Conservation (phyloP, 2,797 vertebrate species). For the Rhinophrynus dorsalis region DNA sequence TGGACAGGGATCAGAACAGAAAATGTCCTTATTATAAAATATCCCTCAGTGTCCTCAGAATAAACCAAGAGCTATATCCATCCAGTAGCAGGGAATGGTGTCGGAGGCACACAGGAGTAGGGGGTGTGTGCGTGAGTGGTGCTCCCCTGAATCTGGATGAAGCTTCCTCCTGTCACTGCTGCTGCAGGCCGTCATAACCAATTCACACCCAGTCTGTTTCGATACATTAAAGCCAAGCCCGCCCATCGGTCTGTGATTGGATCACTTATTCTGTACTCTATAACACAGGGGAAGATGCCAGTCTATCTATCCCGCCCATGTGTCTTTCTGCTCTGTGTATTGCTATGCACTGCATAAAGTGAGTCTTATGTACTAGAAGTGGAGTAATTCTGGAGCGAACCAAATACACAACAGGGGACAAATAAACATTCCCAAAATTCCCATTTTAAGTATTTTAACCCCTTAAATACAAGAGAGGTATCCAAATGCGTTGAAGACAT, state of each 20-base stretch:
- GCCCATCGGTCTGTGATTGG: slow-evolving; percentile 11
- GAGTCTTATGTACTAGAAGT: too few species aligned
- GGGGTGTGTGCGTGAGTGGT: slow-evolving; percentile 10
- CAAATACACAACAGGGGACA: too few species aligned
- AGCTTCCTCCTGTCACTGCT: background rate
- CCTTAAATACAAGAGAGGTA: too few species aligned
- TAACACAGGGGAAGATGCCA: background rate
- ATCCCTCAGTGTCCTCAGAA: too few species aligned
- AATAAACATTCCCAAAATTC: too few species aligned
- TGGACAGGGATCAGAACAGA: background rate
- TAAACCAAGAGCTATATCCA: too few species aligned
- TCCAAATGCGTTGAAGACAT: too few species aligned
- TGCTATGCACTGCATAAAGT: background rate
- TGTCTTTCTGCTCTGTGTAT: background rate
- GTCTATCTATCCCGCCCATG: background rate
- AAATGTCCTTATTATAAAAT: too few species aligned
- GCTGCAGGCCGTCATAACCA: background rate
- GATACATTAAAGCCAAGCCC: slow-evolving; percentile 1
- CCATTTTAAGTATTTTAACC: too few species aligned
- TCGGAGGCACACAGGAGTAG: slow-evolving; percentile 1
- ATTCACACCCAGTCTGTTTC: slow-evolving; percentile 25
- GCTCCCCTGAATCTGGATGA: background rate
- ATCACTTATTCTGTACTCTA: background rate
- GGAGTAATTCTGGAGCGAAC: too few species aligned
- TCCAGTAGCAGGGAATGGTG: too few species aligned